Base-by-base conservation (phyloP, 1,140 invertebrate species). In the Elymnias hypermnestra region DNA sequence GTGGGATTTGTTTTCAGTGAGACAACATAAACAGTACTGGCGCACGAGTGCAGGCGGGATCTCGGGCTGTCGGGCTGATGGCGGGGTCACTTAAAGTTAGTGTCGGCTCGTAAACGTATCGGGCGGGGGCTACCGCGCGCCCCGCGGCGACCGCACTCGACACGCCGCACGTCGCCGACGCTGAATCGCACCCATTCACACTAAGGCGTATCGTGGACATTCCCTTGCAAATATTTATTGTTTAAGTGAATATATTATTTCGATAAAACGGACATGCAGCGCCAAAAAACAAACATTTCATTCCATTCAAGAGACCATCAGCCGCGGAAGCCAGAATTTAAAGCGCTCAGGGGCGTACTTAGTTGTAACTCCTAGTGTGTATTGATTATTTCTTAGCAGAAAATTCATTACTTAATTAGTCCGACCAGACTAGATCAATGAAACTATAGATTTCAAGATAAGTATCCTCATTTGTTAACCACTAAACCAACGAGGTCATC, bases 101-200 rank as follows among this genome's bases (percentile, higher is more conserved):
- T 79, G 78, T 73, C 71, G 70, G 79, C 75, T 78, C 76, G 75
- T 83, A 79, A 83, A 83, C 74, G 78, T 83, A 78, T 77, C 72
- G 62, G 73, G 78, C 72, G 73, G 75, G 68, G 70, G 72, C 75
- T 69, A 67, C 67, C 61, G 67, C 67, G 63, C 53, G 67, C 75
- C 76, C 79, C 75, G 72, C 72, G 74, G 79, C 76, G 75, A 76
- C 75, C 74, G 75, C 76, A 79, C 79, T 81, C 79, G 72, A 77
- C 76, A 79, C 78, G 76, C 74, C 77, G 77, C 79, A 78, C 79
- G 77, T 77, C 74, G 79, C 70, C 72, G 72, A 65, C 69, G 66
- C 75, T 69, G 71, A 79, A 81, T 78, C 75, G 79, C 76, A 79
- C 76, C 74, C 74, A 77, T 79, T 81, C 76, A 81, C 64, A 71